Percentiles rank a stretch among this genome's conserved stretches.
phyloP scores from a whole-genome alignment of 2,113 vertebrate genomes.

The Heptranchias perlo region DNA sequence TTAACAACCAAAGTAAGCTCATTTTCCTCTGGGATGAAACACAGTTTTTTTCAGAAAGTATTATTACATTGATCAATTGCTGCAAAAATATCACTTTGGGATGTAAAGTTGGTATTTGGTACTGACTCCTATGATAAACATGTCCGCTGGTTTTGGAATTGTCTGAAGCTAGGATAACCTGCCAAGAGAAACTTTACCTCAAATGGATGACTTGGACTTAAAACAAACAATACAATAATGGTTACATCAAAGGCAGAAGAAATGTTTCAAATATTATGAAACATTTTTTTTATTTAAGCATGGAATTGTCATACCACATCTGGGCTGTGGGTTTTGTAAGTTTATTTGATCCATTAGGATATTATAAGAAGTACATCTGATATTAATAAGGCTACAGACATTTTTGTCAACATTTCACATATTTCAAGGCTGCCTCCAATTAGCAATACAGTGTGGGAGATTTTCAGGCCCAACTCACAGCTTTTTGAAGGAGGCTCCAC shows the following conservation, averaged over 20 bases:
- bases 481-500: constrained; percentile 57
- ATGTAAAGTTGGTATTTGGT: constrained; percentile 23
- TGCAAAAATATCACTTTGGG: neutral
- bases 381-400: constrained; percentile 59
- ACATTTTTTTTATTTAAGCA: constrained; percentile 15
- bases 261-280: constrained; percentile 19
- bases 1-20: neutral
- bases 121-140: constrained; percentile 9
- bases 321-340: constrained; percentile 19
- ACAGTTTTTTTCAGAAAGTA: neutral
- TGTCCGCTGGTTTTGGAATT: neutral
- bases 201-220: neutral
- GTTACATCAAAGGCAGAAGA: constrained; percentile 21
- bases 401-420: constrained; percentile 55
- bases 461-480: constrained; percentile 47
- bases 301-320: constrained; percentile 21
- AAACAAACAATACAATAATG: constrained; percentile 33
- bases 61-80: neutral
- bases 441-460: constrained; percentile 59
- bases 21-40: neutral
- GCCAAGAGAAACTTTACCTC: constrained; percentile 28
- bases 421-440: constrained; percentile 61
- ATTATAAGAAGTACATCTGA: constrained; percentile 55
- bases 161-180: constrained; percentile 29
- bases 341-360: constrained; percentile 55